Evolutionary conservation across 2,797 vertebrate genomes (phyloP), one percentile per base, ranked within the genome.

Genomic region (Sylvilagus floridanus): DNA sequence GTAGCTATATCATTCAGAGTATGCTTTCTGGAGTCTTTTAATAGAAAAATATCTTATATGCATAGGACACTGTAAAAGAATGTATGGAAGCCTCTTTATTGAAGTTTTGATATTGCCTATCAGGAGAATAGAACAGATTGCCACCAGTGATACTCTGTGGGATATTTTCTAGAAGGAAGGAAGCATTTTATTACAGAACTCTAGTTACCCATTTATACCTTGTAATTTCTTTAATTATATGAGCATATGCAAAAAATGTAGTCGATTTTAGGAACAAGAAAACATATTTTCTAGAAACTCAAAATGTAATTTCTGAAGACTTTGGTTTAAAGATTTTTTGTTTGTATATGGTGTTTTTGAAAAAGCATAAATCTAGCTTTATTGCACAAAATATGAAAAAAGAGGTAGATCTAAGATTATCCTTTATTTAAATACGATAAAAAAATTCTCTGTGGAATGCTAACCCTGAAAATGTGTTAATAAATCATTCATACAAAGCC

Each of bases 221-320:
- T 88, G 66, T 4, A 63, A 19, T 77, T 84, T 76, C 4, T 92
- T 1, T 62, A 24, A 76, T 77, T 76, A 63, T 81, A 17, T 69
- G 28, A 32, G 22, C 32, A 94, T 57, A 57, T 57, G 19, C 14
- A 81, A 32, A 78, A 93, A 89, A 60, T 63, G 0, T n/a, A 73
- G 17, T 81, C 26, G 47, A 42, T n/a, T 69, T 89, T 12, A 2
- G 26, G 1, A 1, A 52, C 78, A 88, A 75, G 12, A 24, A 95
- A 81, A 9, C 9, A 90, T 0, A 91, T 37, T 86, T 94, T 95
- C 75, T 75, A 92, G 66, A 66, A 82, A 0, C 21, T 73, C 71
- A 30, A 76, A 75, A 83, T 71, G 32, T 69, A 75, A 90, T 84
- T 83, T 84, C 10, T 54, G 11, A 69, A 81, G 65, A 1, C 35